Base-by-base conservation (phyloP, 2,797 vertebrate genomes). In the Lepilemur septentrionalis region DNA sequence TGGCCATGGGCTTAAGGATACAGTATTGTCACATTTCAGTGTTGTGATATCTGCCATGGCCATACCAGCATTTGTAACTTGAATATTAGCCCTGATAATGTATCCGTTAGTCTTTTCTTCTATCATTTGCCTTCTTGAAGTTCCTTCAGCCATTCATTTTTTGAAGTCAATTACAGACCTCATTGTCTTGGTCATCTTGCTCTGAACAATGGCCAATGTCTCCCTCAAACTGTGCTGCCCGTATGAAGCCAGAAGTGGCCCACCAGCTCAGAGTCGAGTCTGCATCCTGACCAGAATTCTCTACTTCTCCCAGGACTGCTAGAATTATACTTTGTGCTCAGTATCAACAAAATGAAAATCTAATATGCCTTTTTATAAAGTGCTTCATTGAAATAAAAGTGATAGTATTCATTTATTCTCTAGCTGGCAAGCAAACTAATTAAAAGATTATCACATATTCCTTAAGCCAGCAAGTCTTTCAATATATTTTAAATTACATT, bases 401-500 rank as follows among this genome's bases (percentile, higher is more conserved):
- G 15, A 89, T 18, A 65, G 32, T 25, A 70, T 72, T 91, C 72
- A 59, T 81, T 80, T n/a, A 57, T 84, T 88, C 30, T 88, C 25
- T 50, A 52, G 13, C 8, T 89, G 78, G 70, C 52, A 79, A 89
- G 55, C 32, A 91, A 87, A 87, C n/a, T 76, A 82, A 93, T 93
- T 67, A 95, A 95, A 89, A 91, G 30, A 91, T 88, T 30, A 63
- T 91, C 43, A 32, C 13, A 65, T 61, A 85, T 63, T 91, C 25
- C 28, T 84, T 43, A 94, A 76, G 20, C n/a, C 55, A 92, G 75
- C 41, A 93, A 92, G 38, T 70, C 85, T 94, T 96, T 73, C 67
- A 81, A 80, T 84, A 50, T 50, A 94, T 83, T 95, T 92, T 57
- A 95, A 93, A 91, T 93, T 91, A 83, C 38, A 76, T 89, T 94